These are phyloP conservation scores for Apamea monoglypha DNA, from an alignment of 2,888 invertebrate species.

Conservation along the genomic window DNA sequence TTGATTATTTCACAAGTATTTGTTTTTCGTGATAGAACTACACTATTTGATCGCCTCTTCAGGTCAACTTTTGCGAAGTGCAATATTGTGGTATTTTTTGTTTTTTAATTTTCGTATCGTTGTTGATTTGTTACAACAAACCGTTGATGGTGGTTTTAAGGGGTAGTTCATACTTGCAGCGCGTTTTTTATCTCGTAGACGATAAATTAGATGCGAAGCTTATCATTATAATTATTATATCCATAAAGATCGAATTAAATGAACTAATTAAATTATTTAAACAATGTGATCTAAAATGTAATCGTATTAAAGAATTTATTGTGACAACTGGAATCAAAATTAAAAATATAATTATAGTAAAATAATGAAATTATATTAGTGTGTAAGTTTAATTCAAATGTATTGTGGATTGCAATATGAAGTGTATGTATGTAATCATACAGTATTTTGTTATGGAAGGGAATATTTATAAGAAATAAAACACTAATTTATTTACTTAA, in stretches of 20 bases:
- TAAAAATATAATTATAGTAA: slow-evolving; percentile 8
- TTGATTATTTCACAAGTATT: slow-evolving; percentile 14
- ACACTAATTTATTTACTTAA: slow-evolving; percentile 84
- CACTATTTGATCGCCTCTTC: background rate
- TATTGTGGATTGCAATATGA: slow-evolving; percentile 25
- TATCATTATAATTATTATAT: slow-evolving; percentile 1
- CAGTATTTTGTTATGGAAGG: slow-evolving; percentile 29
- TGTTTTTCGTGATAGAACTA: slow-evolving; percentile 9
- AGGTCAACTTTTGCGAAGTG: background rate
- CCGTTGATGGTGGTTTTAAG: background rate
- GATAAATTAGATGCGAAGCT: background rate
- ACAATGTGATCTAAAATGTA: slow-evolving; percentile 34
- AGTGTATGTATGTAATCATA: slow-evolving; percentile 33
- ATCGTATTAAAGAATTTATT: slow-evolving; percentile 31
- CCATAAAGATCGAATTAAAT: slow-evolving; percentile 24
- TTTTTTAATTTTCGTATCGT: background rate
- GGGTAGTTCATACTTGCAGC: background rate
- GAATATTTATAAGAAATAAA: slow-evolving; percentile 75
- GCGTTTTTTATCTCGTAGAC: background rate
- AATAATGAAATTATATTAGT: slow-evolving; percentile 36
- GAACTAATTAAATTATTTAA: slow-evolving; percentile 4
- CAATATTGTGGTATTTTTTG: background rate
- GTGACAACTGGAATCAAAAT: slow-evolving; percentile 33
- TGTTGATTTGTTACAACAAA: background rate
- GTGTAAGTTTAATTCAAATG: slow-evolving; percentile 13